Base-by-base conservation (phyloP, 2,113 vertebrate species). In the Danionella cerebrum region DNA sequence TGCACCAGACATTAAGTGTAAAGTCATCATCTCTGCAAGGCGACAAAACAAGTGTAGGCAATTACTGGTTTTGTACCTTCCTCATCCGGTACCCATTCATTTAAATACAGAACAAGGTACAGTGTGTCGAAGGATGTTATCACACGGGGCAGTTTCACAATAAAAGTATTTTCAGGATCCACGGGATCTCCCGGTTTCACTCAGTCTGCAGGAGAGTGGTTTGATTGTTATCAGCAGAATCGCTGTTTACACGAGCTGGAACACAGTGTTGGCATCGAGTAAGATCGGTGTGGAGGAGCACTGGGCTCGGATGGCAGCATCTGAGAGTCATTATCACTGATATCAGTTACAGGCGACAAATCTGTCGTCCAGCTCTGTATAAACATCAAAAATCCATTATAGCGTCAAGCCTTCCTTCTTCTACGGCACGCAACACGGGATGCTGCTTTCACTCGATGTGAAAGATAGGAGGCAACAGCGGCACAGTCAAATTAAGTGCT, bases 211-310 rank as follows among this genome's bases (percentile, higher is more conserved):
- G 22, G 36, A n/a, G 36, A 48, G 59, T 67, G 54, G 44, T 68
- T 42, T 41, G 47, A 59, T 66, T 29, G 41, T 55, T 70, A 53
- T 60, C 55, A 9, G 47, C 21, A 45, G 11, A 22, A 55, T 58
- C 13, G 9, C 16, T 64, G 41, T 58, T 39, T 55, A 19, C 39
- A 48, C 2, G 33, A 55, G 39, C 42, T 41, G n/a, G 4, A 22
- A 10, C 48, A 39, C 31, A 25, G 22, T 33, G 16, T 10, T 18
- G 53, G 36, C 3, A 11, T 22, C 12, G 11, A 24, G 24, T 55
- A 14, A 29, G 31, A 22, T 35, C 16, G 18, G 13, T 21, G 45
- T 7, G 8, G 1, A 14, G 33, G 35, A 21, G 7, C 3, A 6
- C 12, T 51, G 10, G 12, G 35, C 22, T 52, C 12, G 35, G 47